Base-by-base conservation (phyloP, 2,888 invertebrate species). In the Drosophila kuntzei region DNA sequence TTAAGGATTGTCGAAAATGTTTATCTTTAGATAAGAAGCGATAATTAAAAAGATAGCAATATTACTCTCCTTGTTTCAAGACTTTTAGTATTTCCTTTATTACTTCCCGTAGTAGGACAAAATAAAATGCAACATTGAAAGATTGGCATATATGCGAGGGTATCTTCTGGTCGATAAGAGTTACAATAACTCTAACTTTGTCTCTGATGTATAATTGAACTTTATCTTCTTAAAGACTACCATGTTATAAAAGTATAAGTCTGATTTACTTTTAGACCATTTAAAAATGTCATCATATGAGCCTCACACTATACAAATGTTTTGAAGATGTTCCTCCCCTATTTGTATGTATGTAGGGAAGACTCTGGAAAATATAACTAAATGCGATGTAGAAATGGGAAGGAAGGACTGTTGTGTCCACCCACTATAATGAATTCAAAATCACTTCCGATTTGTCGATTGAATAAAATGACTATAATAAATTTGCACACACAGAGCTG, bases 371-470 rank as follows among this genome's bases (percentile, higher is more conserved):
- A 39, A 37, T 25, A 47, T 16, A 53, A 43, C 18, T 29, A 57
- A 5, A 22, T 34, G 20, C 14, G 20, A 14, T 22, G 3, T 29
- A 36, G 8, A 18, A 34, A 20, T 34, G n/a, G 18, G 9, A 29
- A 14, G 25, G 5, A 18, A 43, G 22, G 36, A 66, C 43, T 18
- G 34, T 36, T 34, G 59, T 69, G 72, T 72, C 73, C 77, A 65
- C 69, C 76, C 63, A 70, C 79, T 59, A 70, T 87, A 88, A 86
- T 81, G 86, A 86, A 86, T 83, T 86, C 86, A 80, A 80, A 87
- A 84, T 88, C 87, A 88, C 87, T 90, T 90, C 90, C 90, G 90
- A 90, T 90, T 90, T 90, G 90, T 90, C 90, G 90, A 90, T 90
- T 90, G 90, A 90, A 90, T 90, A 89, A 90, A 90, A 90, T 90